Base-by-base conservation (phyloP, 2,888 invertebrate species). In the Teleiodes luculella region DNA sequence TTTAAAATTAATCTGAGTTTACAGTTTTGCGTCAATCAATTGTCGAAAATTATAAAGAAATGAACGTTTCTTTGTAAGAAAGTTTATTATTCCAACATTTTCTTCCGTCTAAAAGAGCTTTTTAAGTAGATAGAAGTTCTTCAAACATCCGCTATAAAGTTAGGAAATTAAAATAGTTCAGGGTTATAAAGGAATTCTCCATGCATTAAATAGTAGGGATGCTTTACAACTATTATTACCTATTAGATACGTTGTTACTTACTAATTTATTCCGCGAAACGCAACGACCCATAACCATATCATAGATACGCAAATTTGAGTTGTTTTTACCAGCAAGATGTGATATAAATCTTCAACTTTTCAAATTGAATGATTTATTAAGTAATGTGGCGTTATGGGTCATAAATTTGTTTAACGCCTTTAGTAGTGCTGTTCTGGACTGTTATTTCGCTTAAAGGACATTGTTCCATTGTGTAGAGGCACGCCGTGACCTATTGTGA, bases 331-430 rank as follows among this genome's bases (percentile, higher is more conserved):
- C 56, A 59, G 55, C 16, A 1, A 58, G 70, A 70, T 67, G 66
- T 70, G 71, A 75, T 76, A 73, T 65, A 58, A 60, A 58, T 57
- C 63, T 57, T 55, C 60, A 71, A 77, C 78, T 76, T 80, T 81
- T 70, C 64, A 71, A 72, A 43, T 66, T 65, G 57, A 59, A 62
- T 70, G 71, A 75, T 76, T 74, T 75, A 74, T 65, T 57, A 60
- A 58, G 58, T 64, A 72, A 77, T 75, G 75, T 66, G 78, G 75
- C 73, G 79, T 78, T 78, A 80, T 75, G 80, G 78, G 57, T 74
- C 82, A 78, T 85, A 85, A 85, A 86, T 85, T 80, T 74, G 74
- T 70, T 75, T 71, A 65, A 69, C 70, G 71, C 78, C 73, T 78
- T 79, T 80, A 67, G 74, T 70, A 64, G 69, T 62, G 62, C 56